Evolutionary conservation across 2,113 vertebrate genomes (phyloP), one percentile per base, ranked within the genome.

Genomic region (Argyrosomus japonicus): DNA sequence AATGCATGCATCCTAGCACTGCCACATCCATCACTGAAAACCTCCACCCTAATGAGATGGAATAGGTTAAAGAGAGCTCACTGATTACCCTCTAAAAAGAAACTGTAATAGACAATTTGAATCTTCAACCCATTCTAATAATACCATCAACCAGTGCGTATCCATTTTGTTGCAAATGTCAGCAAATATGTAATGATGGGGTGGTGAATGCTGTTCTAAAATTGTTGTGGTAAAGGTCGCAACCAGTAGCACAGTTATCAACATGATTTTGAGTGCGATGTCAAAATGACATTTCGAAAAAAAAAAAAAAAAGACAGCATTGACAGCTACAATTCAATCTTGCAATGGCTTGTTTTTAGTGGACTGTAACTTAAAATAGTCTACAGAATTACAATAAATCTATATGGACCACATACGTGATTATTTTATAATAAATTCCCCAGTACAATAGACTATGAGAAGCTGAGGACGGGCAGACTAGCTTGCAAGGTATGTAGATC

Each of bases 341-440:
- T 57, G 17, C 32, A 77, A 83, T 29, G 12, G 48, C 40, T 77
- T 82, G 21, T 81, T 86, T 72, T 81, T n/a, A 53, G 23, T 75
- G 63, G 68, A 82, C 87, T 83, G 62, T 74, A 79, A 87, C 73
- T 75, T 58, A 48, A 89, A 86, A 86, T 84, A 63, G 81, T 77
- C 58, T 32, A 48, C 13, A 62, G 53, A 81, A 81, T 81, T 29
- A 77, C 15, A 53, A 70, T 58, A 40, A 88, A 90, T 81, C 47
- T 78, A 87, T 78, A 64, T 68, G 36, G 47, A 79, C 53, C 19
- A 60, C 14, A 40, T 53, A 70, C 62, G 11, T 61, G 58, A 88
- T 87, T 84, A 84, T 57, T 57, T 61, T 64, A 81, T 25, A 87
- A 88, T 85, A 68, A 77, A 89, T 81, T 68, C 45, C 48, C 48